Base-by-base conservation (phyloP, 2,113 vertebrate genomes). In the Carlito syrichta region DNA sequence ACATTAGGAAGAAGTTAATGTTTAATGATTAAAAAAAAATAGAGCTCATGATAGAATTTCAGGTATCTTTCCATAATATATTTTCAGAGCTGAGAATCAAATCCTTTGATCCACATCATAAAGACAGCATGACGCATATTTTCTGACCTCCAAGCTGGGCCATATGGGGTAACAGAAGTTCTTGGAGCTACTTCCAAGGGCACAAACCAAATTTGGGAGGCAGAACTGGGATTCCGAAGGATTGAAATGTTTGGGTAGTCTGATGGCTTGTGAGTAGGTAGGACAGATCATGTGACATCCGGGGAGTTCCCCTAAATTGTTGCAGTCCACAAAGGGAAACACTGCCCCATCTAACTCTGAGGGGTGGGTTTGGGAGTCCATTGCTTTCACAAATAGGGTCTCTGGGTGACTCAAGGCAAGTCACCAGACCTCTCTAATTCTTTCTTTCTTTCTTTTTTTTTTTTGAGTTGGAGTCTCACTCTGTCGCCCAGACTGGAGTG, bases 271-370 rank as follows among this genome's bases (percentile, higher is more conserved):
- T 79, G 62, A 62, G 45, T 66, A 17, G 38, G 43, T 19, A 40
- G 35, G 23, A 62, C 16, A 62, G 14, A 35, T 32, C 6, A 3
- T 22, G 32, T 58, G 84, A 60, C 12, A 14, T 71, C 4, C 6
- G 35, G 30, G 54, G 17, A 23, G 2, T 12, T 22, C 23, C 9
- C 7, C 43, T 3, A 45, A 4, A 23, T 1, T 9, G 48, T 50
- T 62, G 7, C 1, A 0, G 22, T 40, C 17, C 43, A 13, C 16
- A 35, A 0, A 45, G 54, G 14, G 23, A 60, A 83, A 48, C 25
- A 13, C 25, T 77, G 71, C 14, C 0, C 1, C 6, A 5, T 17
- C n/a, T 6, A 6, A 12, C 19, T n/a, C 7, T 1, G 77, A 78
- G 91, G 25, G 9, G 1, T 3, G n/a, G 27, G 22, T 35, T 38